Percentiles rank a stretch among this genome's conserved stretches.
Evolutionary conservation across 2,113 vertebrate genomes (phyloP).

Genomic region (Cyanoderma ruficeps): DNA sequence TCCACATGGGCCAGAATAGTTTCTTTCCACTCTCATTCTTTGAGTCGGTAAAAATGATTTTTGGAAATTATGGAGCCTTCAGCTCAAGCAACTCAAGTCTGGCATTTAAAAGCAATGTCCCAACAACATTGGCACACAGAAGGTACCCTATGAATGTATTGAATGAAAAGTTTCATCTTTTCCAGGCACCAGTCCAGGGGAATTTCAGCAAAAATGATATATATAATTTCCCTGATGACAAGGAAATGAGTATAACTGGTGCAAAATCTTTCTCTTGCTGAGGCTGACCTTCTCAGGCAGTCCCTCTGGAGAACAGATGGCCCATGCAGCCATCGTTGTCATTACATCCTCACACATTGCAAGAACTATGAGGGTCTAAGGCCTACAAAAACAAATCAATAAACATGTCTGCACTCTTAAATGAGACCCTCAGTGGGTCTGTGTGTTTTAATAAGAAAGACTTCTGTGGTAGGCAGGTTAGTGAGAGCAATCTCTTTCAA

Average conservation of each 20-base stretch:
- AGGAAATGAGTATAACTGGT: not conserved
- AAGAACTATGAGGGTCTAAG: not conserved
- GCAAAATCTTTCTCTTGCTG: not conserved
- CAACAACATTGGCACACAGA: not conserved
- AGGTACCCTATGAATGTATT: not conserved
- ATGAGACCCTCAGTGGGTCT: not conserved
- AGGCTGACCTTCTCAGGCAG: not conserved
- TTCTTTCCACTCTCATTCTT: not conserved
- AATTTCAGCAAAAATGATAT: not conserved
- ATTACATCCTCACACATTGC: not conserved
- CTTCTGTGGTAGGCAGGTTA: not conserved
- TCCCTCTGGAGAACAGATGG: not conserved
- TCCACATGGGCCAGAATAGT: not conserved
- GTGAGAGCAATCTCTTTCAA: not conserved
- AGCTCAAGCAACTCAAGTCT: not conserved
- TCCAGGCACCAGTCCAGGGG: not conserved
- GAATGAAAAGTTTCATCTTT: not conserved
- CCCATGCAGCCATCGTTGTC: accelerated
- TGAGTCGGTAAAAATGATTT: not conserved
- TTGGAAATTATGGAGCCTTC: not conserved
- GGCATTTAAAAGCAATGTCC: not conserved
- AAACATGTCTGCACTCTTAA: not conserved
- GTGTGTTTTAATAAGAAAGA: not conserved
- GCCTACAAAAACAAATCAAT: not conserved
- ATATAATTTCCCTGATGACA: not conserved